These are phyloP conservation scores for Heliconius sara DNA, from an alignment of 2,888 invertebrate species.

Conservation along the genomic window DNA sequence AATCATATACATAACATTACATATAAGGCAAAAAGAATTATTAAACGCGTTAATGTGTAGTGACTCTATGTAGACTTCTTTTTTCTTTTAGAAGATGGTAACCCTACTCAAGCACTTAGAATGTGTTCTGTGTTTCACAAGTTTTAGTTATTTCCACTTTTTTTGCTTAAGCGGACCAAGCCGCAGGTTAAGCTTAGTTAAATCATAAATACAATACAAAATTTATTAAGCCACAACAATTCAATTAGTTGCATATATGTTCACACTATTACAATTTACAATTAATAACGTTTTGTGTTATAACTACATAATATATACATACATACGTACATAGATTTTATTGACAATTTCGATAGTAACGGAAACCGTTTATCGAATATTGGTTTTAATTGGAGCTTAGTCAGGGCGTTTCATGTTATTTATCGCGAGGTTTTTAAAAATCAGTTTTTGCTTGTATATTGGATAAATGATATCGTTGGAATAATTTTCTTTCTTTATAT, in stretches of 20 bases:
- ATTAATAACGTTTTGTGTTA: conserved; percentile 1
- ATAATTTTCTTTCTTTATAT: no score
- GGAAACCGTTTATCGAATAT: background rate
- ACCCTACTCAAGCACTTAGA: no score
- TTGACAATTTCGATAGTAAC: background rate
- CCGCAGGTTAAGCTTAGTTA: background rate
- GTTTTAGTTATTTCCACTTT: no score
- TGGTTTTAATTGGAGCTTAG: background rate
- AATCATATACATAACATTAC: no score
- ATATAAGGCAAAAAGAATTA: no score
- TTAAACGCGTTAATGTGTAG: no score
- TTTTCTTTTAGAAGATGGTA: no score
- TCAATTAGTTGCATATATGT: background rate
- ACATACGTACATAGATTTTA: background rate
- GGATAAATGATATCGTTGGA: background rate
- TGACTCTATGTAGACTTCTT: no score
- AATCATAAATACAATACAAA: background rate
- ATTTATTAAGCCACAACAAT: background rate
- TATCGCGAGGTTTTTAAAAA: background rate
- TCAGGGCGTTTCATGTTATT: background rate
- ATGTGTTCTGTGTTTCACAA: no score
- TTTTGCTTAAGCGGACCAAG: background rate
- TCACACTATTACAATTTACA: background rate
- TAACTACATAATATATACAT: background rate
- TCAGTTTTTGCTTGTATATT: no score